Base-by-base conservation (phyloP, 1,140 invertebrate genomes). In the Apis dorsata region DNA sequence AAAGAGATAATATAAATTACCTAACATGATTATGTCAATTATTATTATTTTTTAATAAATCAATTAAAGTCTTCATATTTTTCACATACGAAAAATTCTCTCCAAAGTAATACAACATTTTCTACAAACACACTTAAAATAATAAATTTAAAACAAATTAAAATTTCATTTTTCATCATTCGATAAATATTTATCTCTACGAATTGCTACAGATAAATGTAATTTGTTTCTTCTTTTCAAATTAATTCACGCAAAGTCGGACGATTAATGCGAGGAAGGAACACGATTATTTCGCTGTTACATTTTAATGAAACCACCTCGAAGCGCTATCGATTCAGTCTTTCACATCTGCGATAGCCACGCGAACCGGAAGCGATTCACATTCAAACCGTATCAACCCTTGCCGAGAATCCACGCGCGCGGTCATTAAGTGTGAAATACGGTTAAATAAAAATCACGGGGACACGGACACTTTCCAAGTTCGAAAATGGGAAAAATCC, bases 401-500 rank as follows among this genome's bases (percentile, higher is more conserved):
- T 75, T 80, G 68, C 53, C 63, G 72, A 69, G 69, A n/a, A 79
- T 83, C 76, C 84, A 79, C 69, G 80, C 86, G 80, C 79, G 55
- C 49, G 62, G 60, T 78, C 66, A 86, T 87, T 87, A 87, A 53
- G 55, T 60, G 53, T 63, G 60, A 86, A 86, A 86, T 87, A 87
- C 80, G 85, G 86, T 24, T 83, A 86, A 34, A 87, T 83, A 87
- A 87, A 87, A 86, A 83, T 74, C 63, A 68, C 63, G 55, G 55
- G 13, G 71, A 71, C 59, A 53, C 49, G 17, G 70, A 73, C 65
- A 34, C 65, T 76, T 57, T 65, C 44, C 73, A 88, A 87, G 83
- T 88, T 88, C 12, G 5, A 49, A 44, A 85, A 85, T 82, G 74
- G 86, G 65, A 59, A 72, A 85, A 87, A 77, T 84, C 79, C 62